Base-by-base conservation (phyloP, 2,888 invertebrate genomes). In the Notodonta dromedarius region DNA sequence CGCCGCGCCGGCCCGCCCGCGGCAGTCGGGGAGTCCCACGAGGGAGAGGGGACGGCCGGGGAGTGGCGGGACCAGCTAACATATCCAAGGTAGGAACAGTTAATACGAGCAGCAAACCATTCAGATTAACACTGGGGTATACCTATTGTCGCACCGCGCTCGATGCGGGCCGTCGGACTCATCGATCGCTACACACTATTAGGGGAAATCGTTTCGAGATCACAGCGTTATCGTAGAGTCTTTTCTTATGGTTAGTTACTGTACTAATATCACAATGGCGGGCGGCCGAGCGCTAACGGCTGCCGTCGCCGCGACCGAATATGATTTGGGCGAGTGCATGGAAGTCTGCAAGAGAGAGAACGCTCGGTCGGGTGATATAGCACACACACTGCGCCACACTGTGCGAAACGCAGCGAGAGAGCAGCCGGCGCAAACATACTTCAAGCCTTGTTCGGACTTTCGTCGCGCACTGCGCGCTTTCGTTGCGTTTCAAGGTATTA, bases 301-400 rank as follows among this genome's bases (percentile, higher is more conserved):
- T 83, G 85, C 89, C 93, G 91, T 91, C 95, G 94, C 94, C 94
- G 94, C 91, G 87, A 83, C 83, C 87, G 95, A 96, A 96, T 95
- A 96, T 95, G 94, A 95, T 94, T 94, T 95, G 94, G 94, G 96
- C 95, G 94, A 96, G 95, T 93, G 95, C 95, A 94, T 95, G 95
- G 95, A 96, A 96, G 96, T 96, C 96, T 96, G 96, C 94, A 96
- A 96, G 94, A 90, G 87, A 93, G 87, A 91, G 82, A 91, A 87
- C 81, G 83, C 86, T 83, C 82, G 82, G 83, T 87, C 86, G 83
- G 85, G 82, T 81, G 78, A 83, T 77, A 76, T 76, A 75, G 73
- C 73, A 66, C 64, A 77, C 69, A 73, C 65, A 66, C 61, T 63
- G 66, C 65, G 69, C 40, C 64, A 77, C 69, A 73, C 65, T 65